phyloP scores from a whole-genome alignment of 2,797 vertebrate species.

The Trematomus bernacchii region DNA sequence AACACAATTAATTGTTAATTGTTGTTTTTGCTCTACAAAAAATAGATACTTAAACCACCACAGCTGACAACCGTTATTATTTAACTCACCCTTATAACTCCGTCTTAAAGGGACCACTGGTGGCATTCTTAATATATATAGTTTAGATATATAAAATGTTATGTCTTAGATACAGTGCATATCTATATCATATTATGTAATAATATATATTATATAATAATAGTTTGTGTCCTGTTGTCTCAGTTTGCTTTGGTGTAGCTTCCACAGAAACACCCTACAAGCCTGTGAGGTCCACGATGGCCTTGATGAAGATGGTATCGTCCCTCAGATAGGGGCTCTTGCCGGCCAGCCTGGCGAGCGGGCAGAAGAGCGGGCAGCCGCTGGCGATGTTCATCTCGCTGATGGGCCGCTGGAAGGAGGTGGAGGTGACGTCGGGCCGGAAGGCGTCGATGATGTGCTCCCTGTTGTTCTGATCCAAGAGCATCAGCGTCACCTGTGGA shows the following conservation, averaged over 20 bases:
- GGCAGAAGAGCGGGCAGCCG: conserved; percentile 97
- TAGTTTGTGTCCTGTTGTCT: not conserved
- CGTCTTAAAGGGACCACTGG: conserved; percentile 10
- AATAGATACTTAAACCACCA: conserved; percentile 13
- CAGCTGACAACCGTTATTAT: conserved; percentile 9
- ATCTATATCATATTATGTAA: not conserved
- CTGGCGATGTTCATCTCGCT: conserved; percentile 99
- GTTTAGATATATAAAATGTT: not conserved
- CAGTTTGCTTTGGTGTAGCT: conserved; percentile 54
- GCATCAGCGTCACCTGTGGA: conserved; percentile 95
- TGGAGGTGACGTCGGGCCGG: conserved; percentile 93
- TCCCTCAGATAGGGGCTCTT: conserved; percentile 95
- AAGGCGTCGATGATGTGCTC: conserved; percentile 98
- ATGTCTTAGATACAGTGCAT: not conserved
- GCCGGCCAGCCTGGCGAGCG: conserved; percentile 91
- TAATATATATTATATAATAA: not conserved
- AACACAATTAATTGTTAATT: not conserved
- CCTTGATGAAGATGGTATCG: conserved; percentile 97
- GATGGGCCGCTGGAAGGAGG: conserved; percentile 95
- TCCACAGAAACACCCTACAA: conserved; percentile 86
- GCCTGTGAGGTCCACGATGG: conserved; percentile 96
- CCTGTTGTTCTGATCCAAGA: conserved; percentile 97
- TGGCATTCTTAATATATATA: not conserved
- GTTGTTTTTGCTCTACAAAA: conserved; percentile 26
- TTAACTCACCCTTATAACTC: conserved; percentile 1